phyloP scores from a whole-genome alignment of 1,140 invertebrate species.

The Periplaneta americana region DNA sequence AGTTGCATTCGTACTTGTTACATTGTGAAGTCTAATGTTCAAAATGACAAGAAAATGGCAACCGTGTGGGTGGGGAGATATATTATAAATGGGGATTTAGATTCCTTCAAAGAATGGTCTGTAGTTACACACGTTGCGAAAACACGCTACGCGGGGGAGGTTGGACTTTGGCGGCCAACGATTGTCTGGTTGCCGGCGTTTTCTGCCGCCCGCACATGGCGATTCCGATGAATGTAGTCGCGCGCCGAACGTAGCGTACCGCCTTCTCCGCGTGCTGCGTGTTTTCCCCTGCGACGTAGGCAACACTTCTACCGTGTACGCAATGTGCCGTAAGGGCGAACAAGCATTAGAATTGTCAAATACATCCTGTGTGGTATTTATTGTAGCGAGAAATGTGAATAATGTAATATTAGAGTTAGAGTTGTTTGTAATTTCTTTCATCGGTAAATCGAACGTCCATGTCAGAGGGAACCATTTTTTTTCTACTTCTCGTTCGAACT shows the following conservation, averaged over 20 bases:
- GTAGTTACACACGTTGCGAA: too few species aligned
- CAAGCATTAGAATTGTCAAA: background rate
- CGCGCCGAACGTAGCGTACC: background rate
- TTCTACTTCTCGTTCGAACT: too few species aligned
- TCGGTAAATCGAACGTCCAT: too few species aligned
- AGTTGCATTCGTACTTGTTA: too few species aligned
- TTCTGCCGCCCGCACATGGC: background rate
- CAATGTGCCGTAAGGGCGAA: too few species aligned
- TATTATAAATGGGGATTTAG: too few species aligned
- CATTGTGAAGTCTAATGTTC: too few species aligned
- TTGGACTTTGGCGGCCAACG: background rate
- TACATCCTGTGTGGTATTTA: background rate
- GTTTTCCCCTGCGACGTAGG: background rate
- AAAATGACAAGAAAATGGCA: too few species aligned
- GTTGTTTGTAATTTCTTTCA: too few species aligned
- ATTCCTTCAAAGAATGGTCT: too few species aligned
- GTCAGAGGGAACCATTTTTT: too few species aligned
- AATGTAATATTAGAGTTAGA: background rate
- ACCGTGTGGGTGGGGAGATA: too few species aligned
- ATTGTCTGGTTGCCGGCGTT: background rate
- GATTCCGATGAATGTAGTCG: background rate
- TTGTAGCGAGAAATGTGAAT: background rate
- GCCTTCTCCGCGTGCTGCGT: background rate
- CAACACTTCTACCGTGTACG: background rate
- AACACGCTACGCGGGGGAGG: background rate